Evolutionary conservation across 2,888 invertebrate genomes (phyloP).

Genomic region (Fragum fragum): DNA sequence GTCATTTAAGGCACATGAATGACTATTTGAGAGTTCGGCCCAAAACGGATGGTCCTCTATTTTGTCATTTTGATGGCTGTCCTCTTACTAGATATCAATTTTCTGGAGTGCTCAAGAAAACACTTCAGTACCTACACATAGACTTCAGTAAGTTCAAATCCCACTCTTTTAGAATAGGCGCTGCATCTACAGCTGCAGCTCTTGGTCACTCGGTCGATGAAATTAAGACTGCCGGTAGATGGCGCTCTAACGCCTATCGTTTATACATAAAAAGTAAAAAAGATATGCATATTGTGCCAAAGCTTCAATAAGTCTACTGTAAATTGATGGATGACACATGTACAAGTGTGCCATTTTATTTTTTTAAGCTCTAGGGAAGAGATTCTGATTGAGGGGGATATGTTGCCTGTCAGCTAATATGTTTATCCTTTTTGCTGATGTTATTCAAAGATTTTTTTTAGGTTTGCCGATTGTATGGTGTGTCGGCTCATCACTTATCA

Average conservation of each 20-base stretch:
- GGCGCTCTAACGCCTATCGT: slow-evolving; percentile 37
- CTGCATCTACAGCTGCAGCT: slow-evolving; percentile 34
- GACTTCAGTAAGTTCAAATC: slow-evolving; percentile 16
- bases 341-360: too few relatives aligned
- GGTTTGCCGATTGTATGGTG: slow-evolving; percentile 1
- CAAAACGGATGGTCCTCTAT: slow-evolving; percentile 36
- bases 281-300: not conserved
- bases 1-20: slow-evolving; percentile 25
- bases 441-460: not conserved
- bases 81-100: slow-evolving; percentile 55
- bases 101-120: slow-evolving; percentile 32
- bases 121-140: not conserved
- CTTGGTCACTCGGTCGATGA: slow-evolving; percentile 26
- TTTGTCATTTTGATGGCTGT: slow-evolving; percentile 39
- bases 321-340: too few relatives aligned
- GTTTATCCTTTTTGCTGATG: not conserved
- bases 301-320: not conserved
- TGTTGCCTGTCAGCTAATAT: too few relatives aligned
- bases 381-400: not conserved
- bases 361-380: not conserved
- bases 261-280: slow-evolving; percentile 26
- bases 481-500: slow-evolving; percentile 3
- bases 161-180: slow-evolving; percentile 51
- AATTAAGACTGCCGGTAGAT: slow-evolving; percentile 34
- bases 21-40: slow-evolving; percentile 20